Percentiles rank a stretch among this genome's conserved stretches.
phyloP scores from a whole-genome alignment of 2,888 invertebrate genomes.

The Smittia aterrima region DNA sequence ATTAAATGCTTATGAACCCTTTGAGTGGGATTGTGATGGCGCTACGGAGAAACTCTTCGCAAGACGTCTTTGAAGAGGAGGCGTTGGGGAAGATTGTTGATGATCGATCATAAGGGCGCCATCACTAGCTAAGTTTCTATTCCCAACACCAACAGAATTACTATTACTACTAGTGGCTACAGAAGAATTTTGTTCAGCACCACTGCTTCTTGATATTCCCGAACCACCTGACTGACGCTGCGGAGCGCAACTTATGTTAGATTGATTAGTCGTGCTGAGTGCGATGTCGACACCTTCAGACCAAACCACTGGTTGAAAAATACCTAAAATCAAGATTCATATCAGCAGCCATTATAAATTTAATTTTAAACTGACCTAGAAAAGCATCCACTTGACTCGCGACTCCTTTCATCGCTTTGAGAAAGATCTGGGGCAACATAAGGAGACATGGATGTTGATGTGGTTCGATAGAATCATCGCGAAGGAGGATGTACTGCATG shows the following conservation, averaged over 20 bases:
- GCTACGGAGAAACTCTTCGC: conserved; percentile 91
- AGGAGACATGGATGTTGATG: conserved; percentile 87
- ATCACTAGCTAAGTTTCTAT: conserved; percentile 24
- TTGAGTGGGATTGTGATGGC: conserved; percentile 58
- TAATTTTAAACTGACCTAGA: conserved; percentile 64
- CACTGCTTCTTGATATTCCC: conserved; percentile 43
- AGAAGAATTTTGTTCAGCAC: conserved; percentile 43
- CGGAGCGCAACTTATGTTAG: conserved; percentile 24
- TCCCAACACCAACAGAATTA: conserved; percentile 43
- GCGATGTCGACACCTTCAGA: conserved; percentile 33
- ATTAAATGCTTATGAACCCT: conserved; percentile 49
- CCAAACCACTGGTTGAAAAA: conserved; percentile 32
- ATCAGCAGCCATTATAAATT: background rate
- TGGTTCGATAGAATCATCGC: conserved; percentile 79
- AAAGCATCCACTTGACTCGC: conserved; percentile 94
- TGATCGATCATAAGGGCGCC: conserved; percentile 50
- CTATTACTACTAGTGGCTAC: conserved; percentile 43
- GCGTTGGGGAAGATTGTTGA: conserved; percentile 70
- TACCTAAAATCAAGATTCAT: conserved; percentile 20
- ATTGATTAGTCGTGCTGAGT: conserved; percentile 33
- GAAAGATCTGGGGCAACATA: conserved; percentile 82
- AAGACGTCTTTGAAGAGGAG: conserved; percentile 81
- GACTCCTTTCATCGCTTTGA: conserved; percentile 89
- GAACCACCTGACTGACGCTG: conserved; percentile 42
- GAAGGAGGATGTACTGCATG: conserved; percentile 75